Evolutionary conservation across 2,888 invertebrate species (phyloP), one percentile per base, ranked within the genome.

Genomic region (Metopia argyrocephala): DNA sequence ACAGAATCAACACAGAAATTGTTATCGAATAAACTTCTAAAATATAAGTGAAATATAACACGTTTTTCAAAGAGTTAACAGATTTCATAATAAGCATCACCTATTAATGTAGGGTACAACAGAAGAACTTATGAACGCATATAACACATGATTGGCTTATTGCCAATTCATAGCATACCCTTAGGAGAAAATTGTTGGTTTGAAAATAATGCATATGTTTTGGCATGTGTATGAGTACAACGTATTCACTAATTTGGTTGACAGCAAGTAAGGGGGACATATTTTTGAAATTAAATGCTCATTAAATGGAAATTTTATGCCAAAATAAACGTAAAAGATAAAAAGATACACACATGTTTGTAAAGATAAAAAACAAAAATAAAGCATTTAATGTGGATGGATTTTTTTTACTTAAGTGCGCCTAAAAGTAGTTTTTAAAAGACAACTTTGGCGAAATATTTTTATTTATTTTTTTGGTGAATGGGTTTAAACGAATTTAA

Each of bases 111-210:
- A n/a, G n/a, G n/a, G n/a, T n/a, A n/a, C 31, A 31, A 31, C 1
- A 31, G 31, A 31, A 31, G 12, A 31, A 15, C 12, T n/a, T n/a
- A n/a, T n/a, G 38, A 12, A 52, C 62, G 18, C 57, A 74, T 59
- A 50, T 59, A 50, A 81, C 74, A 78, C 59, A 76, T 66, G 61
- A 76, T 70, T 81, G 81, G 81, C 81, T 74, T 70, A 69, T 74
- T 78, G 81, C 81, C 81, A 81, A 81, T 70, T 78, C 65, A 59
- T 74, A 52, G 54, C 66, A 61, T 56, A 68, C 54, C 56, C 66
- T 56, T 54, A 66, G 66, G 66, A 38, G 38, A 12, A 31, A 66
- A 48, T 54, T 50, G 28, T 20, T 65, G 45, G 15, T 27, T 69
- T 68, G 48, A 21, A 57, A 65, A 64, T 69, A 48, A 21, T 38